Evolutionary conservation across 2,113 vertebrate genomes (phyloP).

Genomic region (Oxygymnocypris stewartii): DNA sequence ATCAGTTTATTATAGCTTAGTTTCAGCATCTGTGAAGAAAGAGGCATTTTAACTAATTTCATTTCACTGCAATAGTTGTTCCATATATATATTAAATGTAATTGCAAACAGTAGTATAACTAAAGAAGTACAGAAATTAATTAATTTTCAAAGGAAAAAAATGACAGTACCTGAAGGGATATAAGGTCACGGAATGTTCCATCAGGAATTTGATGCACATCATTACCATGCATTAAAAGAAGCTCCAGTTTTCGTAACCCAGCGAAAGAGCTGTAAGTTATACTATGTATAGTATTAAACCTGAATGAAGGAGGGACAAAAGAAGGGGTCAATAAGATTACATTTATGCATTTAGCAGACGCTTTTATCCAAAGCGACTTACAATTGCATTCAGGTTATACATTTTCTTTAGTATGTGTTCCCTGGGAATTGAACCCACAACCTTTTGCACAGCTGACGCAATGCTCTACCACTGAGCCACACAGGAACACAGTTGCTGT

Average conservation of each 20-base stretch:
- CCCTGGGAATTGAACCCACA: too few species aligned
- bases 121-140: neutral
- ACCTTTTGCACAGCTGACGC: too few species aligned
- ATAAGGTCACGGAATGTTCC: conserved; percentile 80
- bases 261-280: conserved; percentile 77
- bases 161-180: conserved; percentile 82
- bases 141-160: neutral
- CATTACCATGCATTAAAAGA: conserved; percentile 91
- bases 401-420: too few species aligned
- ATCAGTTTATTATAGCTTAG: conserved; percentile 91
- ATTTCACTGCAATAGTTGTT: neutral
- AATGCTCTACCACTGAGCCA: too few species aligned
- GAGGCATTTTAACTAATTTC: neutral
- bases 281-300: conserved; percentile 86
- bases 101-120: neutral
- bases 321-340: neutral
- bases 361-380: too few species aligned
- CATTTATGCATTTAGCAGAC: too few species aligned
- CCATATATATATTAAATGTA: neutral
- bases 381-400: too few species aligned
- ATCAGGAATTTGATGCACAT: conserved; percentile 81
- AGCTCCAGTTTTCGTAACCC: conserved; percentile 84
- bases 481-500: too few species aligned
- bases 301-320: conserved; percentile 65
- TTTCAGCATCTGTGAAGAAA: conserved; percentile 82